Base-by-base conservation (phyloP, 2,113 vertebrate species). In the Pterocles orientalis region DNA sequence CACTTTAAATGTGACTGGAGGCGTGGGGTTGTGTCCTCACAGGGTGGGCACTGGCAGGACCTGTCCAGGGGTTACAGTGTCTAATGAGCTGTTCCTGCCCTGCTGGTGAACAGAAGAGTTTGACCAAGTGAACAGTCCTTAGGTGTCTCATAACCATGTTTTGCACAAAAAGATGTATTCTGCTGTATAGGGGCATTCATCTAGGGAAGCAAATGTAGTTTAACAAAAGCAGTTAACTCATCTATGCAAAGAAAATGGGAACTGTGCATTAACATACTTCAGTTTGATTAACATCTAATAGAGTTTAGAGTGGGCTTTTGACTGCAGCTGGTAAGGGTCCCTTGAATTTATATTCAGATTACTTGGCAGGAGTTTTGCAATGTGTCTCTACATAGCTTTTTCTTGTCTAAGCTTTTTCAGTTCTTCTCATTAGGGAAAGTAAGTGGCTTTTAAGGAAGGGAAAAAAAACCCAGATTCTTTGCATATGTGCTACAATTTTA, bases 291-390 rank as follows among this genome's bases (percentile, higher is more conserved):
- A 86, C 76, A 90, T 53, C 72, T 94, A 77, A 57, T 33, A 34
- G 85, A 96, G 36, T 86, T 79, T 96, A 80, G 77, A 96, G 92
- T 81, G 72, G 77, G 69, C 69, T 96, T 94, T 95, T 91, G 78
- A 95, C 76, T 93, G 88, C 90, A 96, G 82, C 92, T 97, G 92
- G 65, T 93, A 71, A 93, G 77, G 48, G 86, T 84, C 57, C 80
- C 31, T 95, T 93, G 80, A 95, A 94, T 95, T 95, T 90, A 75
- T 72, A 88, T 95, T 96, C 69, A 68, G 53, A 93, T 95, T 95
- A 72, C 31, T 94, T 96, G 94, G 90, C 88, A 95, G 47, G 80
- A 90, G 64, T 88, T 93, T 75, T 82, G 29, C 34, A 58, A 28
- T 2, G 0, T 58, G 51, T 81, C 34, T 78, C 20, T 62, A 9